These are phyloP conservation scores for Sciurus niger DNA, from an alignment of 2,113 vertebrate species.

Conservation along the genomic window DNA sequence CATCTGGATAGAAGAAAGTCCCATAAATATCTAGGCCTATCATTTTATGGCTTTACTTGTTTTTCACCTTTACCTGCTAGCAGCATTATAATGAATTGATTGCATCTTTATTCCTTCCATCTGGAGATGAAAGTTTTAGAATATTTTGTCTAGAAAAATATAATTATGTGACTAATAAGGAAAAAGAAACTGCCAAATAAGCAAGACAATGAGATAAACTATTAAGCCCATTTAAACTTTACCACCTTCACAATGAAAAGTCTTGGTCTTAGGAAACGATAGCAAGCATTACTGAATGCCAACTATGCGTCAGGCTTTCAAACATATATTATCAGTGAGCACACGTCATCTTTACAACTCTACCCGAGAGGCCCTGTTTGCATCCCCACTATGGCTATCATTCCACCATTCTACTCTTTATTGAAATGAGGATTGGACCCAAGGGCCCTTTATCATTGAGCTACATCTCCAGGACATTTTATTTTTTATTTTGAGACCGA, in stretches of 20 bases:
- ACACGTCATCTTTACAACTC: not conserved
- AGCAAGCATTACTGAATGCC: not conserved
- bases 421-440: too few relatives aligned
- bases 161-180: not conserved
- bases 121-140: not conserved
- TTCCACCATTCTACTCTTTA: not conserved
- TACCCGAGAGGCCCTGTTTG: not conserved
- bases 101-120: not conserved
- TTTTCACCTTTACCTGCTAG: not conserved
- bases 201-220: not conserved
- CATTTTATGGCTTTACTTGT: not conserved
- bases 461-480: too few relatives aligned
- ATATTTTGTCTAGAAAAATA: constrained; percentile 8
- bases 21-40: not conserved
- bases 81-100: not conserved
- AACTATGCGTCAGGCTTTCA: not conserved
- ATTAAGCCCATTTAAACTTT: not conserved
- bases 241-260: not conserved
- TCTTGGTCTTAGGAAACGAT: not conserved
- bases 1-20: constrained; percentile 5
- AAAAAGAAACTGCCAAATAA: not conserved
- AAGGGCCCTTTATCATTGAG: too few relatives aligned
- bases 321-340: not conserved
- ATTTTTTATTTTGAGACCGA: too few relatives aligned
- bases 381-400: not conserved